phyloP scores from a whole-genome alignment of 2,888 invertebrate species.

The Oxyteleia sp. region DNA sequence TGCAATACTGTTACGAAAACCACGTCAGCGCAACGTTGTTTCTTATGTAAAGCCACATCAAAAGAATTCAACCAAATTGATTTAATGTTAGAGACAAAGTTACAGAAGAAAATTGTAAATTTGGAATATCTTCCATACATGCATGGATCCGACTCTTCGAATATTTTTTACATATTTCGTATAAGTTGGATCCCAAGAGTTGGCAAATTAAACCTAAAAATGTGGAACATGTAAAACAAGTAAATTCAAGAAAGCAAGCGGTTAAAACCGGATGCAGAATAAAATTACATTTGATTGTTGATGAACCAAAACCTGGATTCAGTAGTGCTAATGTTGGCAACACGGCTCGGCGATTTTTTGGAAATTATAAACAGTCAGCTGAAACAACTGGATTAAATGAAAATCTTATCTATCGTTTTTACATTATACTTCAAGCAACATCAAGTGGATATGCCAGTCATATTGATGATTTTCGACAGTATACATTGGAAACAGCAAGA shows the following conservation, averaged over 20 bases:
- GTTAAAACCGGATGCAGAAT: not conserved
- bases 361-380: not conserved
- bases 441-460: constrained; percentile 23
- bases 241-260: constrained; percentile 67
- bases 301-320: constrained; percentile 35
- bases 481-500: constrained; percentile 25
- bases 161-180: no score
- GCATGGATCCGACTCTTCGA: no score
- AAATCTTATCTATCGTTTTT: constrained; percentile 16
- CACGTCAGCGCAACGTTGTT: constrained; percentile 9
- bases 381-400: constrained; percentile 27
- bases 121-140: not conserved
- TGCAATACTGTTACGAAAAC: constrained; percentile 1
- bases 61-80: constrained; percentile 16
- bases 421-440: constrained; percentile 24
- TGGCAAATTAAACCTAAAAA: no score
- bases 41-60: constrained; percentile 13
- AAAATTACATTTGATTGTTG: constrained; percentile 25
- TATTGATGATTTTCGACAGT: constrained; percentile 11
- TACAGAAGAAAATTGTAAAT: not conserved
- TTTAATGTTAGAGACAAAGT: not conserved
- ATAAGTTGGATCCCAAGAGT: no score
- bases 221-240: constrained; percentile 20
- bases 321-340: constrained; percentile 36
- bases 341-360: constrained; percentile 36